Evolutionary conservation across 2,888 invertebrate species (phyloP), one percentile per base, ranked within the genome.

Genomic region (Dermolepida albohirtum): DNA sequence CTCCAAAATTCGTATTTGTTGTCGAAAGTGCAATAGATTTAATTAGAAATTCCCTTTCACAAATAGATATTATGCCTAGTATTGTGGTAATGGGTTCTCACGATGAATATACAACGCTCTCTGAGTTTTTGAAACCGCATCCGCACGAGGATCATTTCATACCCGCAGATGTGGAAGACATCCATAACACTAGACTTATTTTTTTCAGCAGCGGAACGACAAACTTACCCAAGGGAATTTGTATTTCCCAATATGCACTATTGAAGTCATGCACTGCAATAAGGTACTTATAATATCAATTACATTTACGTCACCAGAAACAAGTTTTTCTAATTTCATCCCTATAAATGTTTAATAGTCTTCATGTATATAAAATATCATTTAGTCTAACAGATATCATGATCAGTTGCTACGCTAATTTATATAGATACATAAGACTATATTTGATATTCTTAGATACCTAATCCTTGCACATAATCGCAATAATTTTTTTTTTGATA

Each of bases 141-240:
- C 64, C 69, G 14, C 66, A 67, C 7, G 74, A 74, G 50, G 66
- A 67, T 2, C 39, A 40, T 5, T 80, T 80, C 57, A 59, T 68
- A 63, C 77, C 77, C 5, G 63, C 54, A 22, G 55, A 71, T 39
- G 55, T 68, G 0, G 54, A 73, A 8, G 68, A 74, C 65, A 49
- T 65, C 47, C 52, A 71, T 16, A 73, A 76, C 7, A 78, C 76
- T 5, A 77, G 75, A 0, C 40, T 78, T 6, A 74, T 80, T 54
- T 74, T 77, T 34, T 81, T 79, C 63, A 80, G 79, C 22, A 81
- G 80, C 67, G 81, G 80, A 0, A 78, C 78, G 1, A 79, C 78
- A 5, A 78, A 78, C 7, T 50, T 74, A 8, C 77, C 79, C 0
- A 80, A 80, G 71, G 78, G 77, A 22, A 74, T 80, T n/a, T 76